Evolutionary conservation across 1,140 invertebrate species (phyloP).

Genomic region (roundworm (Caenorhabditis elegans)): DNA sequence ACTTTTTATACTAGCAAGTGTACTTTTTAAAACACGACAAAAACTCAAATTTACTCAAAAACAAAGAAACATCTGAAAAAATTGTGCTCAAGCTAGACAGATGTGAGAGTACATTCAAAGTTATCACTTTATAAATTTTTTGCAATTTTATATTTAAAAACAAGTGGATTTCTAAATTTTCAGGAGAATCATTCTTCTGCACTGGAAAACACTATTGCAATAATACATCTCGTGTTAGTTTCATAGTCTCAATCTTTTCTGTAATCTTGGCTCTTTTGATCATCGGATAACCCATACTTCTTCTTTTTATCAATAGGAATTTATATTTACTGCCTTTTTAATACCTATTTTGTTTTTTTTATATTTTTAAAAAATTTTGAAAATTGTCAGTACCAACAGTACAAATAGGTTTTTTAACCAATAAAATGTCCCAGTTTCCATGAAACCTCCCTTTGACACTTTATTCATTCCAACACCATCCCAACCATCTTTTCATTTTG

Average conservation of each 20-base stretch:
- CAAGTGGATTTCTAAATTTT: not conserved
- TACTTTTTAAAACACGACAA: too few species aligned
- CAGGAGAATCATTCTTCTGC: slow-evolving; percentile 52
- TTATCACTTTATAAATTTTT: too few species aligned
- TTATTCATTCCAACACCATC: not conserved
- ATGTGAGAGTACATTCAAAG: too few species aligned
- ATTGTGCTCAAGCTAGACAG: too few species aligned
- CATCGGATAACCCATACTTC: not conserved
- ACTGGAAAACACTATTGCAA: slow-evolving; percentile 47
- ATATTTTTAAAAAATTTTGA: too few species aligned
- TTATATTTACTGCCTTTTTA: not conserved
- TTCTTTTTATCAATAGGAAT: not conserved
- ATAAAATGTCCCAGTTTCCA: not conserved
- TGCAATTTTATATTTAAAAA: too few species aligned
- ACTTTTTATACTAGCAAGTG: too few species aligned
- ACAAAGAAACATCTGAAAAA: too few species aligned
- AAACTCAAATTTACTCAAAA: too few species aligned
- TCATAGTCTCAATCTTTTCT: not conserved
- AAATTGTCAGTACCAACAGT: not conserved
- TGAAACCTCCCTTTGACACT: not conserved
- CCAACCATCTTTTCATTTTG: not conserved
- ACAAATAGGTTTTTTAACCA: not conserved
- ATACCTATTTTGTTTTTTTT: not conserved
- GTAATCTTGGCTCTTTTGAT: not conserved
- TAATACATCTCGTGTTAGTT: not conserved